These are phyloP conservation scores for Erebia epiphron DNA, from an alignment of 2,888 invertebrate genomes.

Conservation along the genomic window DNA sequence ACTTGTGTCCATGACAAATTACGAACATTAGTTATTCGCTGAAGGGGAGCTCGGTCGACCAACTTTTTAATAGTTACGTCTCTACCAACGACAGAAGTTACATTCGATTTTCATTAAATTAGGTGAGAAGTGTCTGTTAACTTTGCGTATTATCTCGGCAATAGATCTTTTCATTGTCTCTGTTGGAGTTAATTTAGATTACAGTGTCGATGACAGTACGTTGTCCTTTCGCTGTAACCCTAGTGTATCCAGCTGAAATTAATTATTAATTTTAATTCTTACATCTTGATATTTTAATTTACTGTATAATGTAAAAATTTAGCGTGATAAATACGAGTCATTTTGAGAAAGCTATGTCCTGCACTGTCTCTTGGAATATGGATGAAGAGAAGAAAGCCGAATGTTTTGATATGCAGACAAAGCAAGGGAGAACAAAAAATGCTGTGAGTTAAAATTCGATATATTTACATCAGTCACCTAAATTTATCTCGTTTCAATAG, in stretches of 20 bases:
- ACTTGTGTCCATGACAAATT: slow-evolving; percentile 49
- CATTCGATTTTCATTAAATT: slow-evolving; percentile 58
- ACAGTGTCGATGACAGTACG: background rate
- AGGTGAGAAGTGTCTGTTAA: slow-evolving; percentile 63
- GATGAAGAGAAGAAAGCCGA: too few relatives aligned
- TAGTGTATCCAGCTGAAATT: background rate
- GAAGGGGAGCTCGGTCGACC: slow-evolving; percentile 51
- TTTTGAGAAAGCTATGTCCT: too few relatives aligned
- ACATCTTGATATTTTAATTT: too few relatives aligned
- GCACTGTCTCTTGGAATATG: too few relatives aligned
- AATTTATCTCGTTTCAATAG: too few relatives aligned
- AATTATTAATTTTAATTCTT: background rate
- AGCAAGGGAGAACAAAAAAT: too few relatives aligned
- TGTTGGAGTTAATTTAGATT: background rate
- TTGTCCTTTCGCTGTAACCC: background rate
- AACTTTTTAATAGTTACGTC: slow-evolving; percentile 60
- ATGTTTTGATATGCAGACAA: too few relatives aligned
- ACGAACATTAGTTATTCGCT: slow-evolving; percentile 51
- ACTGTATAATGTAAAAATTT: too few relatives aligned
- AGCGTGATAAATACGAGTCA: too few relatives aligned
- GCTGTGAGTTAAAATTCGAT: too few relatives aligned
- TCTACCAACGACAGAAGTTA: slow-evolving; percentile 46
- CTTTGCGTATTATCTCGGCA: slow-evolving; percentile 66
- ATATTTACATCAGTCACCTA: too few relatives aligned
- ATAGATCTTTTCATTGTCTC: slow-evolving; percentile 55